Conservation (phyloP, 2,888 invertebrate genomes). For the Drosophila rellima region DNA sequence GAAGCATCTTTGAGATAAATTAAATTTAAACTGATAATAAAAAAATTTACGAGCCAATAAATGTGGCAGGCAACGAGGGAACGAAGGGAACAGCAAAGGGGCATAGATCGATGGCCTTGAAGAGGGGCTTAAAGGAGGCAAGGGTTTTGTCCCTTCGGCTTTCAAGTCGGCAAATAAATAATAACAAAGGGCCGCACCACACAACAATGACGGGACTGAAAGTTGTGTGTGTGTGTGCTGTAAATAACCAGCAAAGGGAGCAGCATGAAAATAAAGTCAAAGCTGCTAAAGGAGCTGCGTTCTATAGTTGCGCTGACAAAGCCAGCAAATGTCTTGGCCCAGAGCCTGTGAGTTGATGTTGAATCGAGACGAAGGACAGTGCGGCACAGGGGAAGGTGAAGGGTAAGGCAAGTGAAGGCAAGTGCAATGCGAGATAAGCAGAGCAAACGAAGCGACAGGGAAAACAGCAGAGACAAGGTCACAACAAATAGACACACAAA, state of each 20-base stretch:
- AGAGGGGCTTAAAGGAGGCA: background rate
- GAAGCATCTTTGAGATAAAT: slow-evolving; percentile 63
- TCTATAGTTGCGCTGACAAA: slow-evolving; percentile 42
- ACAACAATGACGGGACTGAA: slow-evolving; percentile 38
- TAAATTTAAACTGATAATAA: slow-evolving; percentile 81
- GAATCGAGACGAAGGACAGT: slow-evolving; percentile 3
- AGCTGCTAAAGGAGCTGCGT: slow-evolving; percentile 22
- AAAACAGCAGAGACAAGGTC: slow-evolving; percentile 57
- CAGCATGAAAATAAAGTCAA: slow-evolving; percentile 12
- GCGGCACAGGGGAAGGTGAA: background rate
- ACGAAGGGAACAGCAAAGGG: background rate
- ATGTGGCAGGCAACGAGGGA: slow-evolving; percentile 38
- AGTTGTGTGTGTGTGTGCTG: slow-evolving; percentile 1
- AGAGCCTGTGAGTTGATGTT: slow-evolving; percentile 5
- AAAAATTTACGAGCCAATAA: slow-evolving; percentile 79
- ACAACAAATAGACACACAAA: slow-evolving; percentile 35
- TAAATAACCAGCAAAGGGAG: slow-evolving; percentile 30
- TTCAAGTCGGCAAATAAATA: slow-evolving; percentile 63
- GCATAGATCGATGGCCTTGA: slow-evolving; percentile 28
- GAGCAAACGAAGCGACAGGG: slow-evolving; percentile 64
- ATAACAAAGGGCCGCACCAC: slow-evolving; percentile 65
- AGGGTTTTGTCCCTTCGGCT: background rate
- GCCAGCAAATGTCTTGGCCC: slow-evolving; percentile 34
- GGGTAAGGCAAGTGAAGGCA: slow-evolving; percentile 37
- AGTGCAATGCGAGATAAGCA: slow-evolving; percentile 75